Conservation (phyloP, 2,113 vertebrate genomes). For the Empidonax traillii region DNA sequence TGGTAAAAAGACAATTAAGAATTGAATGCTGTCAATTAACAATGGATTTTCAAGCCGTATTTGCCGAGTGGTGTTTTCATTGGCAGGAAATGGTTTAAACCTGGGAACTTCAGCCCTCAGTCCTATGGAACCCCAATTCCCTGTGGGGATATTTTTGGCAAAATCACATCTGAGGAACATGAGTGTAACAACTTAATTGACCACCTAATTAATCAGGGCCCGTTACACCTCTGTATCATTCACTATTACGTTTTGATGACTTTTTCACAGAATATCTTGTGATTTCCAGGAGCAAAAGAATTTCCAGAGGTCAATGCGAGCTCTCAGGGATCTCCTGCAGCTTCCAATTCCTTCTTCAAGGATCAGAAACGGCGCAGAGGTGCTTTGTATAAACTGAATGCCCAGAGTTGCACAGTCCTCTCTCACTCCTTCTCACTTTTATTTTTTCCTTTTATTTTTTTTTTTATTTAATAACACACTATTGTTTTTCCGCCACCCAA, state of each 20-base stretch:
- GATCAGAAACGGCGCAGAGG: neutral
- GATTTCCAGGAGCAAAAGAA: neutral
- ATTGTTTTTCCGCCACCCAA: neutral
- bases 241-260: neutral
- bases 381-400: neutral
- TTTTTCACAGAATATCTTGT: neutral
- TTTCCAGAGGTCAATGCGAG: neutral
- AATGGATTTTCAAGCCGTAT: constrained; percentile 75
- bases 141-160: neutral
- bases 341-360: neutral
- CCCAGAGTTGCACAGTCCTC: neutral
- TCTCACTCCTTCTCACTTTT: neutral
- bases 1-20: constrained; percentile 68
- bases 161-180: neutral
- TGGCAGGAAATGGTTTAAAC: neutral
- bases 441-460: neutral
- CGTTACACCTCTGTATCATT: neutral
- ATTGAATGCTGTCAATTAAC: constrained; percentile 69
- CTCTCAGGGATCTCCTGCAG: neutral
- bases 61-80: constrained; percentile 64
- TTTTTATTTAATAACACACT: neutral
- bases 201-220: neutral
- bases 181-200: neutral
- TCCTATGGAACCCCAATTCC: neutral
- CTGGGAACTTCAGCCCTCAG: neutral